These are phyloP conservation scores for Drosophila lini DNA, from an alignment of 1,140 invertebrate genomes.

Conservation along the genomic window DNA sequence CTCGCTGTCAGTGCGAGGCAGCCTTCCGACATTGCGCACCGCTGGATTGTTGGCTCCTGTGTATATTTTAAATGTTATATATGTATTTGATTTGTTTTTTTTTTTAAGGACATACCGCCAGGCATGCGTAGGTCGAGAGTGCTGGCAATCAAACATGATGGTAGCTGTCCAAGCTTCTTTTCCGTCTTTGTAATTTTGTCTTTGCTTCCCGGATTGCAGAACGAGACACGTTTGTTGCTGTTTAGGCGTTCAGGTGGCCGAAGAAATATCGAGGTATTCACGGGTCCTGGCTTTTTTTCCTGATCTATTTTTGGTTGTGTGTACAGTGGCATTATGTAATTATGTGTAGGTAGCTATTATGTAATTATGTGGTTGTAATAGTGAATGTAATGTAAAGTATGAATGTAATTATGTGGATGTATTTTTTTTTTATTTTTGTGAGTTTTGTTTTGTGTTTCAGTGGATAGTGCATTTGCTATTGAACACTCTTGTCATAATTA, in stretches of 20 bases:
- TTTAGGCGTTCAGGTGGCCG: background rate
- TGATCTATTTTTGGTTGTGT: background rate
- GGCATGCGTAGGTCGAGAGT: constrained; percentile 18
- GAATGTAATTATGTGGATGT: background rate
- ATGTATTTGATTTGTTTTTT: background rate
- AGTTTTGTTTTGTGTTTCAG: constrained; percentile 17
- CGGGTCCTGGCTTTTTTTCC: background rate
- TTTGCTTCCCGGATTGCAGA: constrained; percentile 3
- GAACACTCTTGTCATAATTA: constrained; percentile 25
- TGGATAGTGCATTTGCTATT: constrained; percentile 2
- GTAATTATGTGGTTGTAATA: background rate
- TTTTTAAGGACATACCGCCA: constrained; percentile 31
- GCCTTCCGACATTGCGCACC: constrained; percentile 33
- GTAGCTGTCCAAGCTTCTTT: constrained; percentile 32
- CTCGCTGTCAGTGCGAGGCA: constrained; percentile 66
- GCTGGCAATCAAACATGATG: constrained; percentile 55
- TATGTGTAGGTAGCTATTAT: background rate
- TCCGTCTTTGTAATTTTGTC: background rate
- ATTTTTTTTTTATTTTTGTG: constrained; percentile 3
- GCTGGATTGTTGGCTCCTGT: constrained; percentile 64
- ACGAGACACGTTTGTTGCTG: constrained; percentile 43
- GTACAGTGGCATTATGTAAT: constrained; percentile 9
- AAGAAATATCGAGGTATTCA: background rate
- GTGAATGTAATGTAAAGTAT: no score
- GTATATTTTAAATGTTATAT: no score